Percentiles rank a stretch among this genome's conserved stretches.
Evolutionary conservation across 2,113 vertebrate species (phyloP).

Genomic region (Calonectris borealis): DNA sequence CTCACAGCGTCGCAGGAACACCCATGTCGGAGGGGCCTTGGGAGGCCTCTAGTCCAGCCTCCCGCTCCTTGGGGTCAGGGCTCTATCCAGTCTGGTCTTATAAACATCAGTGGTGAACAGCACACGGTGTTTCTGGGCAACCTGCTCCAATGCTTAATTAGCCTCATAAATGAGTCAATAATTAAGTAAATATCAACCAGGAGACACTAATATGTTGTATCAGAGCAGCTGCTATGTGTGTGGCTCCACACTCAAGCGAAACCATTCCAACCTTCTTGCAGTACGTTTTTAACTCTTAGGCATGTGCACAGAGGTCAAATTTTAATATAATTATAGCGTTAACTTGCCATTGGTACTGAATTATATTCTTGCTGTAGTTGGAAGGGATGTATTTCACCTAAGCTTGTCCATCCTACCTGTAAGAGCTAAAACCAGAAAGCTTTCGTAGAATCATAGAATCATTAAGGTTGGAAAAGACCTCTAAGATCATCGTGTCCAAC

Average conservation of each 20-base stretch:
- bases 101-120: background rate
- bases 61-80: background rate
- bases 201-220: background rate
- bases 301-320: background rate
- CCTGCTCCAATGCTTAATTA: background rate
- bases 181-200: background rate
- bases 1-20: background rate
- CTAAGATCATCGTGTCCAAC: too few relatives aligned
- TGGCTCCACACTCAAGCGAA: background rate
- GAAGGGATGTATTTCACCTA: background rate
- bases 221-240: background rate
- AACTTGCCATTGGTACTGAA: background rate
- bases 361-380: background rate
- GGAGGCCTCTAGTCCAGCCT: background rate
- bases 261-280: background rate
- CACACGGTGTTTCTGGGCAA: background rate
- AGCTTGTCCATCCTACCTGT: background rate
- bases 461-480: too few relatives aligned
- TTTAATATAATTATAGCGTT: background rate
- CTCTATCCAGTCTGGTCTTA: background rate
- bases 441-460: too few relatives aligned
- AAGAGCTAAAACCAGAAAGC: background rate
- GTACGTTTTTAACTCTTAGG: background rate
- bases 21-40: background rate
- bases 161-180: background rate